Evolutionary conservation across 2,113 vertebrate species (phyloP).

Genomic region (Phyllostomus hastatus): DNA sequence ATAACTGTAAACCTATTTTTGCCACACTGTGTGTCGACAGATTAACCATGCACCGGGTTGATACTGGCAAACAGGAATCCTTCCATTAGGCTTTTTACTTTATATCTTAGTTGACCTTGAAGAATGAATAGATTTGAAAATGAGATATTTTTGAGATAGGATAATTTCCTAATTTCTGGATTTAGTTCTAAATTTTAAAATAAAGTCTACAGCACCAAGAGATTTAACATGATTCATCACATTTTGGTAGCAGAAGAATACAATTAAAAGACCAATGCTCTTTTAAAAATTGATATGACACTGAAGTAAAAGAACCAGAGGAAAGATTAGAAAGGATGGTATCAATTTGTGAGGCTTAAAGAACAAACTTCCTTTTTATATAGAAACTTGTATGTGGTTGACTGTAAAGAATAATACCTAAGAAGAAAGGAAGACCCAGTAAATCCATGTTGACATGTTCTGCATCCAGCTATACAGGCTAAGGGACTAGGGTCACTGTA

Average conservation of each 20-base stretch:
- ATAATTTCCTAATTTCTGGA: not conserved
- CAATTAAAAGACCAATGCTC: not conserved
- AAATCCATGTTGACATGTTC: not conserved
- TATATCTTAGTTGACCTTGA: not conserved
- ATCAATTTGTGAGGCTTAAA: not conserved
- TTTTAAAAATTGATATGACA: not conserved
- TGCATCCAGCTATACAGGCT: not conserved
- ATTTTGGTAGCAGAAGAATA: not conserved
- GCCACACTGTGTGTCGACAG: not conserved
- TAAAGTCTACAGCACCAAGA: not conserved
- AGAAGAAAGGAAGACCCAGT: not conserved
- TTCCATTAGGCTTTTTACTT: not conserved
- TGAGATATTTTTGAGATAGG: not conserved
- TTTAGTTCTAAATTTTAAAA: not conserved
- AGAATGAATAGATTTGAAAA: not conserved
- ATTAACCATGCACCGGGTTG: not conserved
- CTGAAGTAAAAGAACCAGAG: not conserved
- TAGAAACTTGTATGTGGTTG: not conserved
- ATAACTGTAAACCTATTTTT: not conserved
- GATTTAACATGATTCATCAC: not conserved
- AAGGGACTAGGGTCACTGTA: not conserved
- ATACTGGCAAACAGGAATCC: not conserved
- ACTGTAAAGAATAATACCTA: not conserved
- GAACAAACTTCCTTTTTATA: not conserved
- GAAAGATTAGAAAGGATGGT: not conserved